Percentiles rank a stretch among this genome's conserved stretches.
phyloP scores from a whole-genome alignment of 1,140 invertebrate species.

The Episyrphus balteatus region DNA sequence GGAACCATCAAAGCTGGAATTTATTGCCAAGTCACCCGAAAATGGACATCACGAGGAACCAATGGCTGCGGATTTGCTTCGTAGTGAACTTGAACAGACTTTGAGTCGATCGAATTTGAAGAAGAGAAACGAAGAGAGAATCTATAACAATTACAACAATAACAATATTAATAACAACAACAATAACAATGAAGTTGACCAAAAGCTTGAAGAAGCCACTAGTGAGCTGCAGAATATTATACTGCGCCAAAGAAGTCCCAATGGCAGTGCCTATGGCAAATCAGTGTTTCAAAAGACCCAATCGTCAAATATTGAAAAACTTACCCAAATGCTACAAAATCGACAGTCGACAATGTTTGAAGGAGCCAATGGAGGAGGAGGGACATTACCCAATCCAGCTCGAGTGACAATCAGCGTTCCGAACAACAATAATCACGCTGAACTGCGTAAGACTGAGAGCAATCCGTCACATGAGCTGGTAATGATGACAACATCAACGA shows the following conservation, averaged over 20 bases:
- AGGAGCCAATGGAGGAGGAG: slow-evolving; percentile 6
- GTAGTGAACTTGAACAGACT: slow-evolving; percentile 59
- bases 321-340: background rate
- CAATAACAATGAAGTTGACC: background rate
- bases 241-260: background rate
- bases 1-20: slow-evolving; percentile 55
- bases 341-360: background rate
- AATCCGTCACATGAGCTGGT: background rate
- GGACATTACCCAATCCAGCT: slow-evolving; percentile 7
- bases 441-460: background rate
- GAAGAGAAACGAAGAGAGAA: slow-evolving; percentile 3
- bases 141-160: too few species aligned
- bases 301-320: background rate
- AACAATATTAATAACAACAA: background rate
- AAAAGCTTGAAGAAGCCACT: background rate
- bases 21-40: slow-evolving; percentile 48
- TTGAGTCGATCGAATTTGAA: slow-evolving; percentile 57
- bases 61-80: slow-evolving; percentile 50
- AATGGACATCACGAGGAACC: slow-evolving; percentile 14
- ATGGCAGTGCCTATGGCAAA: background rate
- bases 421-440: slow-evolving; percentile 3
- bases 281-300: background rate
- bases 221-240: too few species aligned
- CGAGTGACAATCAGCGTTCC: background rate
- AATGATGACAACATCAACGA: background rate